Evolutionary conservation across 2,888 invertebrate genomes (phyloP).

Genomic region (Opisthograptis luteolata): DNA sequence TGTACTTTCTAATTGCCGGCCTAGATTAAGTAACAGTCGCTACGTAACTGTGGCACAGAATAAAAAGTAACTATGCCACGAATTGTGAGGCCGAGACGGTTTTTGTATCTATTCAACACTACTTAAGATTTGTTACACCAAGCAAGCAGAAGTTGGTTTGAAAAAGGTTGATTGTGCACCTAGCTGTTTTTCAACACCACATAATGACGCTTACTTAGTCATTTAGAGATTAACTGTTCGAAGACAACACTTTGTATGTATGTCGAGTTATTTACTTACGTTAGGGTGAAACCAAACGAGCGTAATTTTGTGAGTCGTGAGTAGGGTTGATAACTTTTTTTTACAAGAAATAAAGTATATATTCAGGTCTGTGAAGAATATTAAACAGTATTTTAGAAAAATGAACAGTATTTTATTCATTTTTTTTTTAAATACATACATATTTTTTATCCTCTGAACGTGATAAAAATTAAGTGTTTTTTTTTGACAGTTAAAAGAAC

Average conservation of each 20-base stretch:
- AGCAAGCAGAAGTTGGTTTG: not conserved
- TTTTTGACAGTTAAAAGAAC: too few species aligned
- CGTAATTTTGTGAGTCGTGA: too few species aligned
- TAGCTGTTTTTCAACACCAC: not conserved
- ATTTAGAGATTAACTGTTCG: constrained; percentile 8
- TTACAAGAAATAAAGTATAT: too few species aligned
- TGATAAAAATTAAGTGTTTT: too few species aligned
- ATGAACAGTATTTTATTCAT: too few species aligned
- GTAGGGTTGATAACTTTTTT: too few species aligned
- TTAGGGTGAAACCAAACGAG: not conserved
- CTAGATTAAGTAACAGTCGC: constrained; percentile 16
- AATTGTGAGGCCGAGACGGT: constrained; percentile 10
- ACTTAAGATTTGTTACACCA: constrained; percentile 13
- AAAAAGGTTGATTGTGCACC: constrained; percentile 11
- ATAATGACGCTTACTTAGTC: not conserved
- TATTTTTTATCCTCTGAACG: too few species aligned
- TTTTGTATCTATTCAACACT: constrained; percentile 6
- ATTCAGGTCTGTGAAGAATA: too few species aligned
- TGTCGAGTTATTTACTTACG: not conserved
- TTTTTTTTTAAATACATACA: too few species aligned
- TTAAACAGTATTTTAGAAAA: too few species aligned
- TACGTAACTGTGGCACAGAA: constrained; percentile 8
- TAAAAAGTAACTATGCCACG: constrained; percentile 3
- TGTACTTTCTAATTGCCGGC: constrained; percentile 28
- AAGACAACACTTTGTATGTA: not conserved